phyloP scores from a whole-genome alignment of 2,888 invertebrate genomes.

The Metopia argyrocephala region DNA sequence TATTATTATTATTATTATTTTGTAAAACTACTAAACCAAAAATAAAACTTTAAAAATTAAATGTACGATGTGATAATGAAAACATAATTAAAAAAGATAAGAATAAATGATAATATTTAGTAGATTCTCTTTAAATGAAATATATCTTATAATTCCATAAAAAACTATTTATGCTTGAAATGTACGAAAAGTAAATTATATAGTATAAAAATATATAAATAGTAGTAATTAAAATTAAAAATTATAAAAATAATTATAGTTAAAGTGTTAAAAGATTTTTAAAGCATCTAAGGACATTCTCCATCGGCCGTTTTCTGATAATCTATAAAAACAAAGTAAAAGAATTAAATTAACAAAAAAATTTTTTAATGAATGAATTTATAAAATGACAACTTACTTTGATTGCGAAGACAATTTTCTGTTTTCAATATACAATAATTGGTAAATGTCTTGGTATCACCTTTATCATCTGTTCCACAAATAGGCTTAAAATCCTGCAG shows the following conservation, averaged over 20 bases:
- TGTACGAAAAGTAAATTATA: slow-evolving; percentile 36
- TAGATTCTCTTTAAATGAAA: slow-evolving; percentile 38
- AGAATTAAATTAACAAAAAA: not conserved
- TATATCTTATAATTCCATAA: slow-evolving; percentile 41
- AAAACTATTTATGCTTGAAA: slow-evolving; percentile 40
- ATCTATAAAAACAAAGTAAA: slow-evolving; percentile 67
- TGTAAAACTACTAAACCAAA: slow-evolving; percentile 4
- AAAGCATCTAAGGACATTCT: slow-evolving; percentile 76
- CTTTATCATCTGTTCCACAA: slow-evolving; percentile 77
- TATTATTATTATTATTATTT: slow-evolving; percentile 4
- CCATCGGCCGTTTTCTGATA: slow-evolving; percentile 78
- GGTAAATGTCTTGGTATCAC: slow-evolving; percentile 76
- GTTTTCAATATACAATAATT: slow-evolving; percentile 77
- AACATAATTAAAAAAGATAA: slow-evolving; percentile 3
- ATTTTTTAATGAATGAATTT: too few relatives aligned
- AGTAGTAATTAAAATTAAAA: slow-evolving; percentile 57
- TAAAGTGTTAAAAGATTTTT: slow-evolving; percentile 18
- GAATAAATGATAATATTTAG: slow-evolving; percentile 13
- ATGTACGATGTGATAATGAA: slow-evolving; percentile 14
- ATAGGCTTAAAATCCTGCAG: slow-evolving; percentile 71
- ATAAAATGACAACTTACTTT: too few relatives aligned
- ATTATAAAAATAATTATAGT: slow-evolving; percentile 44
- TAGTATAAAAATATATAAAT: slow-evolving; percentile 44
- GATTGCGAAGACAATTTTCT: slow-evolving; percentile 76
- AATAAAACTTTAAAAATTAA: not conserved